Evolutionary conservation across 2,797 vertebrate species (phyloP), one percentile per base, ranked within the genome.

Genomic region (Valencia hispanica): DNA sequence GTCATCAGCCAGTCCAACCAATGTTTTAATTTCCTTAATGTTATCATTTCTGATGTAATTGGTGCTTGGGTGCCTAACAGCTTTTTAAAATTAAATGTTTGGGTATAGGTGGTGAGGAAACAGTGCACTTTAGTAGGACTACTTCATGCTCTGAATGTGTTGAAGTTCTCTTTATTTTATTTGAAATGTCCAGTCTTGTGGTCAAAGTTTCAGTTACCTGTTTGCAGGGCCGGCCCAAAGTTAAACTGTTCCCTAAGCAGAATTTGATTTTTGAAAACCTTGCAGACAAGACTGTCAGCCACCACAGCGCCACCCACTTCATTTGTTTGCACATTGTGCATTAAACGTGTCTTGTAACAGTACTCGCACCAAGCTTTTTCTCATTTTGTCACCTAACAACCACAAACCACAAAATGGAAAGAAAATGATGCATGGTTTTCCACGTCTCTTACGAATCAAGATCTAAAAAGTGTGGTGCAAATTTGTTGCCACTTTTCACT

Each of bases 11-110:
- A 94, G 92, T 94, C 88, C 93, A 94, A 92, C 91, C 90, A 89
- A 90, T 94, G 93, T 94, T 94, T 95, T 95, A 89, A 95, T 94
- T 96, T 94, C 94, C 94, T 95, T 94, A 95, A 95, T 95, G 92
- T 93, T 94, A 95, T 93, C 84, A 92, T 95, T 95, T 94, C 91
- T 90, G 92, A 93, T 95, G 92, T 94, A 94, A 95, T 94, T 95
- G 93, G 92, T 94, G 91, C 93, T 95, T 91, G 89, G 93, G 88
- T 91, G 82, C 91, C 89, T 89, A 92, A 91, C 92, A 93, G 92
- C 82, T 91, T 93, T 95, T 65, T 94, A 72, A 91, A 91, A 91
- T 94, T 93, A 94, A 95, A 95, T 93, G 86, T 94, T 93, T 91
- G 83, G 83, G 92, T 87, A 92, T 90, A 86, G 84, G 74, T 77